Percentiles rank a stretch among this genome's conserved stretches.
Conservation (phyloP, 1,140 invertebrate species). For the Periplaneta americana region DNA sequence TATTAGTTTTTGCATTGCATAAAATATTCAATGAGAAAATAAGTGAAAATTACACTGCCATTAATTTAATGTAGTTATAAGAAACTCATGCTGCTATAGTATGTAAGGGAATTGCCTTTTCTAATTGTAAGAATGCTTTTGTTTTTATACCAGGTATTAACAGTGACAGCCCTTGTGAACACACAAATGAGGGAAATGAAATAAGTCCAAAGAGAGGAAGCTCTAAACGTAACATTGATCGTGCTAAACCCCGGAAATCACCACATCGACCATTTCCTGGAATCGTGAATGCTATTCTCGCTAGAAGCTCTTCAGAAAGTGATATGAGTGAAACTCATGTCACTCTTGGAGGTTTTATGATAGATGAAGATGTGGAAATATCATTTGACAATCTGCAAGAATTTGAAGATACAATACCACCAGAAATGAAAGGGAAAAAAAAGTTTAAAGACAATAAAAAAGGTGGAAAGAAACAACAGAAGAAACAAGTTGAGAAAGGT, state of each 20-base stretch:
- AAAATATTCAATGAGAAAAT: too few relatives aligned
- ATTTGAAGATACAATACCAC: slow-evolving; percentile 43
- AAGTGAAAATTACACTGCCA: too few relatives aligned
- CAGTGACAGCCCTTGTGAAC: too few relatives aligned
- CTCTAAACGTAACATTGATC: slow-evolving; percentile 34
- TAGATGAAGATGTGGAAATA: slow-evolving; percentile 34
- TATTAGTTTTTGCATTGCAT: too few relatives aligned
- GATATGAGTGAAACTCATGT: slow-evolving; percentile 10
- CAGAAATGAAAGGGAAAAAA: slow-evolving; percentile 37
- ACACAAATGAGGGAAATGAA: not conserved
- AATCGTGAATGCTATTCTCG: slow-evolving; percentile 24
- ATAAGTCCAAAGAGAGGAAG: slow-evolving; percentile 20
- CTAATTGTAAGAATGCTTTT: too few relatives aligned
- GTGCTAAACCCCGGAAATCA: slow-evolving; percentile 46
- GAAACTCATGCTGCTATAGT: too few relatives aligned
- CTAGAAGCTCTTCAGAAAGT: slow-evolving; percentile 33
- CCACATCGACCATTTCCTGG: slow-evolving; percentile 43
- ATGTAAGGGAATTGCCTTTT: too few relatives aligned
- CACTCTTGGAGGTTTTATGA: not conserved
- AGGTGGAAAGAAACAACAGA: slow-evolving; percentile 24
- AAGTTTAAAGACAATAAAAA: slow-evolving; percentile 12
- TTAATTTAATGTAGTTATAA: too few relatives aligned
- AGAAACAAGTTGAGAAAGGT: slow-evolving; percentile 39
- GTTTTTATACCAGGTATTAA: not conserved
- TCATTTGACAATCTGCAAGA: slow-evolving; percentile 41